These are phyloP conservation scores for Drosophila borealis DNA, from an alignment of 2,888 invertebrate genomes.

Conservation along the genomic window DNA sequence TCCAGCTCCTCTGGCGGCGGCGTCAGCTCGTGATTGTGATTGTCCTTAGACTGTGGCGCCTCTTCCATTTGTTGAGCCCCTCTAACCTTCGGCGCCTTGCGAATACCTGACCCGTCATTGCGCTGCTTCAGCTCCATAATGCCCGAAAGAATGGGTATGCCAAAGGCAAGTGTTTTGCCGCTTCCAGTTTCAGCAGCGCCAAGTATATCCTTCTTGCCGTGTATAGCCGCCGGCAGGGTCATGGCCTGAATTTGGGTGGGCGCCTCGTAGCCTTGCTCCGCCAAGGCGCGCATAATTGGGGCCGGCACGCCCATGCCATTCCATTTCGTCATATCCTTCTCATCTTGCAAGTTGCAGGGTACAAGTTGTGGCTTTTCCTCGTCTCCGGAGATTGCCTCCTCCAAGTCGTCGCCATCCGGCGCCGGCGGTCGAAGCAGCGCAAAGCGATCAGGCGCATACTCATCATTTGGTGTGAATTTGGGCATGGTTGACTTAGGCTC, in stretches of 20 bases:
- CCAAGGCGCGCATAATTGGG: constrained; percentile 89
- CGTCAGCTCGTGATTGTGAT: constrained; percentile 81
- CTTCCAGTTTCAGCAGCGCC: constrained; percentile 99
- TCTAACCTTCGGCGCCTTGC: constrained; percentile 69
- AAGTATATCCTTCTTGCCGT: constrained; percentile 94
- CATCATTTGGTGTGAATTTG: constrained; percentile 42
- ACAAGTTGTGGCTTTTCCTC: constrained; percentile 46
- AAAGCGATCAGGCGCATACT: constrained; percentile 68
- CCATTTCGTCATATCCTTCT: constrained; percentile 86
- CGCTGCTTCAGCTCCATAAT: constrained; percentile 90
- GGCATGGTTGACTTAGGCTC: background rate
- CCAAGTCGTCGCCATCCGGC: constrained; percentile 37
- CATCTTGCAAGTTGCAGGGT: background rate
- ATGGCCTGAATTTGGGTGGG: constrained; percentile 96
- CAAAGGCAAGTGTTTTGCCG: constrained; percentile 99
- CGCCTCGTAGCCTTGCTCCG: constrained; percentile 90
- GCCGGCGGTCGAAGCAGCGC: constrained; percentile 76
- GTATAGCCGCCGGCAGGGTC: constrained; percentile 92
- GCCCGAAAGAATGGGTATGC: constrained; percentile 95
- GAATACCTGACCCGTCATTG: constrained; percentile 81
- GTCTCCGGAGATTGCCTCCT: constrained; percentile 42
- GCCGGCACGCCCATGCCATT: constrained; percentile 88
- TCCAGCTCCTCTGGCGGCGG: constrained; percentile 84
- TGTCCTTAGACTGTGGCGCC: constrained; percentile 30
- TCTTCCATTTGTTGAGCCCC: constrained; percentile 30